phyloP scores from a whole-genome alignment of 2,888 invertebrate species.

The Leptothorax acervorum region DNA sequence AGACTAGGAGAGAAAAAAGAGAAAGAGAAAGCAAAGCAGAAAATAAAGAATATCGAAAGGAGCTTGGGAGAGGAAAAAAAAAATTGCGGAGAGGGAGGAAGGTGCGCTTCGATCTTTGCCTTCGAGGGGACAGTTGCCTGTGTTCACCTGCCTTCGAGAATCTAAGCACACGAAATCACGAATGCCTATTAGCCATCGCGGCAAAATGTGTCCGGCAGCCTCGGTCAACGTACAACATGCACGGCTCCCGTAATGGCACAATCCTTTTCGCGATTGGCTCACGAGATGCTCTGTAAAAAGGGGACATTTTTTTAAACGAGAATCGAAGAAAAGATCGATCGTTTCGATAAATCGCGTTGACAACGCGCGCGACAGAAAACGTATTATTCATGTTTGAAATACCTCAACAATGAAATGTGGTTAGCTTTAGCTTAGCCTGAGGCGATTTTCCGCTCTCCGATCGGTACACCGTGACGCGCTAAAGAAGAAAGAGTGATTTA shows the following conservation, averaged over 20 bases:
- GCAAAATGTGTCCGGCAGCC: slow-evolving; percentile 52
- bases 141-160: slow-evolving; percentile 79
- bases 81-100: slow-evolving; percentile 31
- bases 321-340: not conserved
- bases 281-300: not conserved
- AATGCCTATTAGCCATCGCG: slow-evolving; percentile 75
- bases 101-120: slow-evolving; percentile 74
- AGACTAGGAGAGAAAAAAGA: not conserved
- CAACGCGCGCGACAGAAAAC: not conserved
- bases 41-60: slow-evolving; percentile 8
- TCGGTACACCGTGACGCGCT: not conserved
- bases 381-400: not conserved
- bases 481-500: slow-evolving; percentile 24
- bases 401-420: not conserved
- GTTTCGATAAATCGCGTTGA: not conserved
- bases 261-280: slow-evolving; percentile 29
- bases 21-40: not conserved
- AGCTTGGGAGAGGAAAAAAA: slow-evolving; percentile 9
- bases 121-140: slow-evolving; percentile 79
- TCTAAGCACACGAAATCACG: slow-evolving; percentile 82
- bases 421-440: not conserved
- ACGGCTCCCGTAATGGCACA: slow-evolving; percentile 31
- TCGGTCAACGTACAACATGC: slow-evolving; percentile 29
- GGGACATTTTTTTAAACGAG: no score
- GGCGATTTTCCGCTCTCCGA: slow-evolving; percentile 8